Evolutionary conservation across 2,888 invertebrate genomes (phyloP), one percentile per base, ranked within the genome.

Genomic region (Caenorhabditis angaria): DNA sequence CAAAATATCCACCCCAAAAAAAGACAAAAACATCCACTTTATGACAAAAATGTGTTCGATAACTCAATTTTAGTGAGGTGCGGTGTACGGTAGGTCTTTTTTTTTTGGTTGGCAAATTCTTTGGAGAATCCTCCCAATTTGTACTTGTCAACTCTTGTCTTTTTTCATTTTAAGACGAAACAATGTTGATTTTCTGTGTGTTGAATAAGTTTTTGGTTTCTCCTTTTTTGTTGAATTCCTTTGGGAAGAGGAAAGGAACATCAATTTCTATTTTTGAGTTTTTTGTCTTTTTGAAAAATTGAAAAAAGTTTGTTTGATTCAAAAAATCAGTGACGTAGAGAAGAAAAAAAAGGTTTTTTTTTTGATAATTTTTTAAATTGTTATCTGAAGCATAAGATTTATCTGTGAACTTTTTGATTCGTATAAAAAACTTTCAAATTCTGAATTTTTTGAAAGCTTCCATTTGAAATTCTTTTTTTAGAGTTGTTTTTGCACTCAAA

Each of bases 201-300:
- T 20, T 50, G 50, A 20, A 50, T 50, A n/a, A 50, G 22, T 50
- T 50, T 50, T 50, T 50, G 22, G 50, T 50, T 50, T 50, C 22
- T 50, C 24, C 22, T 50, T 50, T 20, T 20, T 50, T 35, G 35
- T 35, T 35, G 35, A 10, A 24, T 50, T 50, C 50, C 22, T 24
- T 22, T 50, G 22, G 22, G 50, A n/a, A 8, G n/a, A 50, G 35
- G 22, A 50, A 18, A 12, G 14, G 41, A 41, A 41, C 41, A 41
- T 41, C 10, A 12, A 41, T 41, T 41, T 14, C 18, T 18, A 41
- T 8, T 10, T 32, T 32, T 32, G n/a, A n/a, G n/a, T 41, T 41
- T 41, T 41, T 41, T 41, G 41, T 41, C 41, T 41, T 41, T 41
- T 3, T 18, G 41, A 41, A 41, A 41, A 12, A 14, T 41, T 41